Percentiles rank a stretch among this genome's conserved stretches.
phyloP scores from a whole-genome alignment of 1,140 invertebrate species.

The Trichonephila clavata region DNA sequence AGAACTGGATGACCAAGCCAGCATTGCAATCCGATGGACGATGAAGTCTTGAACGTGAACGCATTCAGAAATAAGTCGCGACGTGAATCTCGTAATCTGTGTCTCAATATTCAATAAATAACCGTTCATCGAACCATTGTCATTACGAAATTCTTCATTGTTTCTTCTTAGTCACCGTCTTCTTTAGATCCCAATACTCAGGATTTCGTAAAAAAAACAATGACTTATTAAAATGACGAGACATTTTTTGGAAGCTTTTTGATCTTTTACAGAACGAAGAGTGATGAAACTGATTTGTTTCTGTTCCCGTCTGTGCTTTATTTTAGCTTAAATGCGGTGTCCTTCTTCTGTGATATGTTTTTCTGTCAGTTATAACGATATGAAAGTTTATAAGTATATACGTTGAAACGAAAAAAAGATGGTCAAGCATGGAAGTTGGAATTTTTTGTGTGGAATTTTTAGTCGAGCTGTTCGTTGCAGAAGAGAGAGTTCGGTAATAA shows the following conservation, averaged over 20 bases:
- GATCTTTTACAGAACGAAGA: background rate
- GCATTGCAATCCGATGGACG: too few relatives aligned
- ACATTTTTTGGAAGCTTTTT: background rate
- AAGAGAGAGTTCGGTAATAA: background rate
- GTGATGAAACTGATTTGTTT: background rate
- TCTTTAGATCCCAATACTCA: background rate
- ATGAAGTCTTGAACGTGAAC: too few relatives aligned
- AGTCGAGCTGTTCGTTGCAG: background rate
- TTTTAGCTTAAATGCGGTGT: too few relatives aligned
- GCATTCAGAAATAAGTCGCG: too few relatives aligned
- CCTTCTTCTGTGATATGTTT: too few relatives aligned
- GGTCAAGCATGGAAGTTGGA: background rate
- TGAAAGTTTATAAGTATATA: too few relatives aligned
- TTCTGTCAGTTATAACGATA: too few relatives aligned
- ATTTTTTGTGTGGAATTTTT: constrained; percentile 8
- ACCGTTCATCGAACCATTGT: too few relatives aligned
- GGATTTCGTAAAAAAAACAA: background rate
- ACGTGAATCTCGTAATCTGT: too few relatives aligned
- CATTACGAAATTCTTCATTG: background rate
- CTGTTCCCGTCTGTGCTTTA: too few relatives aligned
- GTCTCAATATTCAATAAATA: too few relatives aligned
- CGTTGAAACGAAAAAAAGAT: background rate
- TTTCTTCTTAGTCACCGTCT: background rate
- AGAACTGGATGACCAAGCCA: too few relatives aligned
- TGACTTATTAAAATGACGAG: background rate